Conservation (phyloP, 2,113 vertebrate species). For the Chauna torquata region DNA sequence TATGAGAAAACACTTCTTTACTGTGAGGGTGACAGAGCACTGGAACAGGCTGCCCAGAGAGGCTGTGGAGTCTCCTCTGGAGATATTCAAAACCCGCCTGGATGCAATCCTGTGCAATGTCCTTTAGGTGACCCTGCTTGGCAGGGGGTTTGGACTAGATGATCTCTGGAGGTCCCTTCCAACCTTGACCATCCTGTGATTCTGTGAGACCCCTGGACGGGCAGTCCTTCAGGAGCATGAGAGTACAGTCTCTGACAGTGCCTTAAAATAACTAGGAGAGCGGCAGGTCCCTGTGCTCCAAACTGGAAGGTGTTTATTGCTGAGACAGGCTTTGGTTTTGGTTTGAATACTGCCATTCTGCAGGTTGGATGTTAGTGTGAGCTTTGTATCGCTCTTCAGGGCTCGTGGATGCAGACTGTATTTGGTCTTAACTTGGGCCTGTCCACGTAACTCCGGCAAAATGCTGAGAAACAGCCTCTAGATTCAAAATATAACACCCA, state of each 20-base stretch:
- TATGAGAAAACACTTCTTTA: too few species aligned
- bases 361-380: not conserved
- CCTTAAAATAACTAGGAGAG: not conserved
- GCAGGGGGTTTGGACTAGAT: too few species aligned
- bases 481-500: not conserved
- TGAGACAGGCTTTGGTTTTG: not conserved
- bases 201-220: not conserved
- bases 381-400: fast-evolving
- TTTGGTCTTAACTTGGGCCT: not conserved
- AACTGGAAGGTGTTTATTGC: not conserved
- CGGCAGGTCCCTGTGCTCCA: not conserved
- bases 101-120: too few species aligned
- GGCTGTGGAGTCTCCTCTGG: too few species aligned
- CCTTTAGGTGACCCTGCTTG: too few species aligned
- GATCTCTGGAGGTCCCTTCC: too few species aligned
- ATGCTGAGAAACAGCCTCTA: not conserved
- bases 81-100: too few species aligned
- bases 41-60: too few species aligned
- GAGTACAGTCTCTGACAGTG: not conserved
- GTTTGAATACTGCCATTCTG: not conserved
- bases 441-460: not conserved
- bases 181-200: too few species aligned
- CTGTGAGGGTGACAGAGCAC: too few species aligned
- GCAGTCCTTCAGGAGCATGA: not conserved
- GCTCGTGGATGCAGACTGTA: not conserved